These are phyloP conservation scores for Tipula helvola DNA, from an alignment of 2,888 invertebrate genomes.

Conservation along the genomic window DNA sequence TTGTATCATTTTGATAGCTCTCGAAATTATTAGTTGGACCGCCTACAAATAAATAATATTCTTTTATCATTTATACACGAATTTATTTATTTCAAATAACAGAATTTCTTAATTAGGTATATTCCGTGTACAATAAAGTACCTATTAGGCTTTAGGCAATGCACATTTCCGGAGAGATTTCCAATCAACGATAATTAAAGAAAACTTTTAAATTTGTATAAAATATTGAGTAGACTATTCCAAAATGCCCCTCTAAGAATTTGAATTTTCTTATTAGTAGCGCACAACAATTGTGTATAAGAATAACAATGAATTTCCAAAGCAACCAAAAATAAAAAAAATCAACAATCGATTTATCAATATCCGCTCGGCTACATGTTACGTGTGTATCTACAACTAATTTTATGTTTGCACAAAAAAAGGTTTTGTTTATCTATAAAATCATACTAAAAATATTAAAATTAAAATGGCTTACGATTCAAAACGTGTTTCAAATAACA, in stretches of 20 bases:
- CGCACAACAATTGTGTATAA: not conserved
- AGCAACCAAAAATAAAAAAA: not conserved
- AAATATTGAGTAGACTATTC: too few relatives aligned
- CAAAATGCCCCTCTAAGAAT: not conserved
- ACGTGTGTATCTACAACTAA: not conserved
- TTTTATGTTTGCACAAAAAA: not conserved
- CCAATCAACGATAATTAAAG: too few relatives aligned
- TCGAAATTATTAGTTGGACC: too few relatives aligned
- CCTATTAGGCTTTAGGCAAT: too few relatives aligned
- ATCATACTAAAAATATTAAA: not conserved
- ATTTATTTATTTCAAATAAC: too few relatives aligned
- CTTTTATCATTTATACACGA: too few relatives aligned
- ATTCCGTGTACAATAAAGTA: too few relatives aligned
- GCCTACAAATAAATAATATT: too few relatives aligned
- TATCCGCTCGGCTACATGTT: not conserved
- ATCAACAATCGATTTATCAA: not conserved
- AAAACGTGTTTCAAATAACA: slow-evolving; percentile 22
- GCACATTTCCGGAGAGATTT: too few relatives aligned
- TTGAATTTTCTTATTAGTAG: not conserved
- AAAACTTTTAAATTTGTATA: too few relatives aligned
- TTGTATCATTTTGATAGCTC: too few relatives aligned
- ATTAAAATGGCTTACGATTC: slow-evolving; percentile 20
- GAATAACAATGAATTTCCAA: not conserved
- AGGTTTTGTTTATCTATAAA: not conserved
- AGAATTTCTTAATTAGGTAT: too few relatives aligned